These are phyloP conservation scores for Trichonephila clavata DNA, from an alignment of 1,140 invertebrate species.

Conservation along the genomic window DNA sequence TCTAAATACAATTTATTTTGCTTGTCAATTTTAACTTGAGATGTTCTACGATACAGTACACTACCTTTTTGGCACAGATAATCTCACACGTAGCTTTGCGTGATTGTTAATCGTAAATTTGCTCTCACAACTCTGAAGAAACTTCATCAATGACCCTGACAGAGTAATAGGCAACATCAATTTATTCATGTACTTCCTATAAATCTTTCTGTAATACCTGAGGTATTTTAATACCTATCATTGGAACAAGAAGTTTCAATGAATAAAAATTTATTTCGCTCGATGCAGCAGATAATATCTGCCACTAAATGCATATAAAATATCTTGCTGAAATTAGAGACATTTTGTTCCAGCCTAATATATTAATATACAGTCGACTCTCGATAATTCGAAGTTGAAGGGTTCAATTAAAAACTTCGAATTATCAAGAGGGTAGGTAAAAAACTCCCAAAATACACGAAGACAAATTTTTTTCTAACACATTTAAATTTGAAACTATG, in stretches of 20 bases:
- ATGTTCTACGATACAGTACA: background rate
- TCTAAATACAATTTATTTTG: too few relatives aligned
- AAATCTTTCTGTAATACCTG: background rate
- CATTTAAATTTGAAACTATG: too few relatives aligned
- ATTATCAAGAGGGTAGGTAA: too few relatives aligned
- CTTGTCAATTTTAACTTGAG: background rate
- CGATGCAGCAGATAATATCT: background rate
- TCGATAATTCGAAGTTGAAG: too few relatives aligned
- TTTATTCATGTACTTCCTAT: background rate
- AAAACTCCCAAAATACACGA: too few relatives aligned
- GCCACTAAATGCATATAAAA: too few relatives aligned
- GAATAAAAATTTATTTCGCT: background rate
- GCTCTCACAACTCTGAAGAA: background rate
- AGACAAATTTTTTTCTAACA: too few relatives aligned
- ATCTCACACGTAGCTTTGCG: conserved; percentile 34
- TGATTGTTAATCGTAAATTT: background rate
- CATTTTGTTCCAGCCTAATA: too few relatives aligned
- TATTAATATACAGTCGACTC: too few relatives aligned
- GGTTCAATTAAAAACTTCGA: too few relatives aligned
- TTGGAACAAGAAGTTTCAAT: background rate
- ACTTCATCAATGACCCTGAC: conserved; percentile 25
- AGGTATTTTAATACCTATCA: conserved; percentile 13
- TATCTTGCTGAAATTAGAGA: too few relatives aligned
- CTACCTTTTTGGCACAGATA: background rate
- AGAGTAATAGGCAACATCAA: conserved; percentile 21